Base-by-base conservation (phyloP, 2,113 vertebrate genomes). In the Entelurus aequoreus region DNA sequence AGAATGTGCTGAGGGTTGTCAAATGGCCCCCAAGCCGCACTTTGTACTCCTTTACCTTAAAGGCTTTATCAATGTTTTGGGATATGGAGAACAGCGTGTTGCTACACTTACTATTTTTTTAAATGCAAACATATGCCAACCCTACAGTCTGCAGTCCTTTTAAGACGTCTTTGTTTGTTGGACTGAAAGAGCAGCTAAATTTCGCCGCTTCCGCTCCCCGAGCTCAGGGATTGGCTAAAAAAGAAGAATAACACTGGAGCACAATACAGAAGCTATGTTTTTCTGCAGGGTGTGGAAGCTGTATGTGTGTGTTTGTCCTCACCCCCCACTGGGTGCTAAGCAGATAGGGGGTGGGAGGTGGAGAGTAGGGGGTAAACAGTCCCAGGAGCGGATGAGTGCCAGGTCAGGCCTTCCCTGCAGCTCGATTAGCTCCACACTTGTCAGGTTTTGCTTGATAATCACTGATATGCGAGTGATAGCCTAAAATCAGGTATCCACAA, bases 401-500 rank as follows among this genome's bases (percentile, higher is more conserved):
- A 81, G 70, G 79, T 81, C 78, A 79, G 68, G 70, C 62, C 61
- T 79, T 71, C 66, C 68, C 77, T 80, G 72, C 79, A 70, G 68
- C 65, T 70, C 63, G 47, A 59, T 72, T 70, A 86, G 68, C 81
- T 78, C 77, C 69, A 69, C 72, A 79, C 80, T 81, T 81, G 84
- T 84, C 71, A 54, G 71, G 63, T 74, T 83, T 75, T 68, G 74
- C 77, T 86, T 76, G 61, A 81, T 82, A 73, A 83, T 82, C 74
- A 69, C 61, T 63, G 58, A 51, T 69, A 62, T 77, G 69, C 60
- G 54, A 56, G 48, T 71, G 57, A 54, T 37, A 37, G 28, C 6
- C 52, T 35, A 1, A 15, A 37, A n/a, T 15, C 37, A 54, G 36
- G 36, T 15, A 54, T 54, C 36, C 52, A 54, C 52, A 37, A 14